Evolutionary conservation across 2,888 invertebrate species (phyloP).

Genomic region (Cerastoderma edule): DNA sequence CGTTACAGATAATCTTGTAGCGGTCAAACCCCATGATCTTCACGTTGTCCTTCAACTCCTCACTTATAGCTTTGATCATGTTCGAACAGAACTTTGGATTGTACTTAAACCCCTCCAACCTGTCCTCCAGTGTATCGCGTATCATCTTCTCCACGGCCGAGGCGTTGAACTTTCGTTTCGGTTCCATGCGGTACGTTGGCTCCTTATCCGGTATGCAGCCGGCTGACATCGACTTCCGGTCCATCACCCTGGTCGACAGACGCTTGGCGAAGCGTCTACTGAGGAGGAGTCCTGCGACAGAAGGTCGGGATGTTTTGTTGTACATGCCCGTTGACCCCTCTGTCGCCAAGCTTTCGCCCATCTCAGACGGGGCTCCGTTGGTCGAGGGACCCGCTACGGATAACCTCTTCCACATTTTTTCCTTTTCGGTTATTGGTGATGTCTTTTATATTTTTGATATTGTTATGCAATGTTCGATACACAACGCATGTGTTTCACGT

Average conservation of each 20-base stretch:
- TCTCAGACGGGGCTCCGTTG: conserved; percentile 14
- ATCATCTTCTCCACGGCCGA: conserved; percentile 59
- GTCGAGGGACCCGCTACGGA: conserved; percentile 20
- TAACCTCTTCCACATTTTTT: conserved; percentile 26
- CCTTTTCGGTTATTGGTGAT: too few relatives aligned
- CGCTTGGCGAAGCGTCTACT: conserved; percentile 70
- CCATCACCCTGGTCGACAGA: conserved; percentile 53
- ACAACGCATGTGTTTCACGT: too few relatives aligned
- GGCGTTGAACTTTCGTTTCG: conserved; percentile 61
- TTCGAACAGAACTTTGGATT: conserved; percentile 67
- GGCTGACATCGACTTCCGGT: conserved; percentile 42
- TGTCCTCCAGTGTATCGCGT: conserved; percentile 59
- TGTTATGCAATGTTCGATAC: too few relatives aligned
- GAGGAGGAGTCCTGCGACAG: conserved; percentile 68
- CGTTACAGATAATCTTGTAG: conserved; percentile 71
- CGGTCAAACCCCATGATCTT: conserved; percentile 72
- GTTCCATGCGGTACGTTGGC: conserved; percentile 76
- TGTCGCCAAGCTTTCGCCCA: conserved; percentile 38
- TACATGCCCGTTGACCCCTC: conserved; percentile 23
- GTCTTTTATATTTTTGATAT: too few relatives aligned
- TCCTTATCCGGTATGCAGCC: conserved; percentile 59
- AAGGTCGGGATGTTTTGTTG: conserved; percentile 40
- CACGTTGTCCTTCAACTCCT: conserved; percentile 74
- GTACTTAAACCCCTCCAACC: conserved; percentile 66
- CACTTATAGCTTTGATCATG: conserved; percentile 67